These are phyloP conservation scores for Philopedon plagiatum DNA, from an alignment of 2,888 invertebrate species.

Conservation along the genomic window DNA sequence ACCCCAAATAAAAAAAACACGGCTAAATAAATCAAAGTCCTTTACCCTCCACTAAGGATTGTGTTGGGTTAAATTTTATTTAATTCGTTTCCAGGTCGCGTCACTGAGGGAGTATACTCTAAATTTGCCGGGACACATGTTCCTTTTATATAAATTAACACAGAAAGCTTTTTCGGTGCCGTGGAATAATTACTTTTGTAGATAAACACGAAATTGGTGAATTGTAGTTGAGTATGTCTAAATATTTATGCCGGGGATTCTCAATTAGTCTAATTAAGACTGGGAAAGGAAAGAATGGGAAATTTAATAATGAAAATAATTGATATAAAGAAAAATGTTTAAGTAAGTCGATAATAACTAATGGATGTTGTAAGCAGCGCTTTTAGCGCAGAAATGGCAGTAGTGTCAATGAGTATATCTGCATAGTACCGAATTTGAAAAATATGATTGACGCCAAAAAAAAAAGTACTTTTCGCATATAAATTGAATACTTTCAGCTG, in stretches of 20 bases:
- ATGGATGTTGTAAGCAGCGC: too few species aligned
- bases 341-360: too few species aligned
- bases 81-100: slow-evolving; percentile 31
- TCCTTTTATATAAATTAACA: slow-evolving; percentile 32
- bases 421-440: too few species aligned
- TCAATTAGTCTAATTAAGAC: neutral
- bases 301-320: neutral
- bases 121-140: slow-evolving; percentile 22
- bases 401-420: too few species aligned
- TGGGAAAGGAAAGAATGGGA: neutral
- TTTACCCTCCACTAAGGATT: neutral
- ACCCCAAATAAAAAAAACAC: too few species aligned
- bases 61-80: slow-evolving; percentile 19
- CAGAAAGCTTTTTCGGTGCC: slow-evolving; percentile 24
- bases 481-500: too few species aligned
- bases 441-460: too few species aligned
- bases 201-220: slow-evolving; percentile 7
- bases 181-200: slow-evolving; percentile 16
- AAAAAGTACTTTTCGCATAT: too few species aligned
- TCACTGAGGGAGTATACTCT: slow-evolving; percentile 6
- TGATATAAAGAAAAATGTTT: too few species aligned
- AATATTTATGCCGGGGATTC: neutral
- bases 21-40: slow-evolving; percentile 4
- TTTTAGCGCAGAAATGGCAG: too few species aligned
- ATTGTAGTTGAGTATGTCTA: slow-evolving; percentile 5